Percentiles rank a stretch among this genome's conserved stretches.
Conservation (phyloP, 2,797 vertebrate genomes). For the Artibeus lituratus region DNA sequence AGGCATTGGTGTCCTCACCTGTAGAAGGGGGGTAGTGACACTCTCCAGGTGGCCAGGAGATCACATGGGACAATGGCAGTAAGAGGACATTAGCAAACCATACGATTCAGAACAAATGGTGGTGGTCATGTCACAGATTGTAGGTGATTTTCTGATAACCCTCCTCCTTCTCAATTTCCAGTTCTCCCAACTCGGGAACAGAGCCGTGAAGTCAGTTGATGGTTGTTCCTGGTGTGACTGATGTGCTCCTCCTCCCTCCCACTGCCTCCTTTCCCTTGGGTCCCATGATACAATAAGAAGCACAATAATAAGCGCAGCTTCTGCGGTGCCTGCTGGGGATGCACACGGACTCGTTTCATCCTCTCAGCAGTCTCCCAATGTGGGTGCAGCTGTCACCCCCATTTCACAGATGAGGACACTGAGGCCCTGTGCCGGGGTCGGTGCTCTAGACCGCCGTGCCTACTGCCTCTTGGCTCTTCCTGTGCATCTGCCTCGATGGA, state of each 20-base stretch:
- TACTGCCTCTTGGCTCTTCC: rapidly evolving
- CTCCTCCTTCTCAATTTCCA: background rate
- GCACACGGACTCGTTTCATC: background rate
- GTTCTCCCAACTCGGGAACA: background rate
- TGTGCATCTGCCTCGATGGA: rapidly evolving
- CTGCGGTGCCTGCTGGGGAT: background rate
- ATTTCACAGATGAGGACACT: background rate
- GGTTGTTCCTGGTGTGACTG: background rate
- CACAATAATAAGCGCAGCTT: background rate
- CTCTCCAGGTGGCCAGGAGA: background rate
- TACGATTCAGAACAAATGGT: background rate
- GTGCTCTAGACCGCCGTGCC: background rate
- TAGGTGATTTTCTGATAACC: background rate
- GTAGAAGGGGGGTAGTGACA: background rate
- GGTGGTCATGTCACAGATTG: background rate
- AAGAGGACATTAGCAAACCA: background rate
- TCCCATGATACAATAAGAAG: background rate
- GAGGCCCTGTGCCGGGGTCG: background rate
- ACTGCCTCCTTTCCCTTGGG: rapidly evolving
- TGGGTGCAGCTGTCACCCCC: background rate
- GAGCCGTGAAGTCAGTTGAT: background rate
- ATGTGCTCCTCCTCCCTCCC: background rate
- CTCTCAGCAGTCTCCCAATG: background rate
- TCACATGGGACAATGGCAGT: background rate
- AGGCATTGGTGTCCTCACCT: background rate